A percentile compares a stretch with the other conserved stretches of the same genome.
phyloP scores from a whole-genome alignment of 1,140 invertebrate genomes.

The Ooceraea biroi region DNA sequence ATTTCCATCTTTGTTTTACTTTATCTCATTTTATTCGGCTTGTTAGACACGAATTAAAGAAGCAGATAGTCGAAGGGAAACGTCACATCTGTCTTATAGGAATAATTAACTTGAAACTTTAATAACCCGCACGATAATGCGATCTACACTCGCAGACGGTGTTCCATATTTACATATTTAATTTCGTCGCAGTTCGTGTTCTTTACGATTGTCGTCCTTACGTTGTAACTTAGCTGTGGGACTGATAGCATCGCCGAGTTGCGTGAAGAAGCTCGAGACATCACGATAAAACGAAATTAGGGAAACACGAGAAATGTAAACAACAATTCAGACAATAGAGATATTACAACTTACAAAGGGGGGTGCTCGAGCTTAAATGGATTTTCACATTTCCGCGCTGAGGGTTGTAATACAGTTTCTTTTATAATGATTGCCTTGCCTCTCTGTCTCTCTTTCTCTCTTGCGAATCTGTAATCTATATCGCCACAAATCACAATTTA shows the following conservation, averaged over 20 bases:
- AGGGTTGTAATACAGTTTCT: slow-evolving; percentile 7
- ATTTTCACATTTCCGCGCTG: not conserved
- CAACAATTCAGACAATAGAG: slow-evolving; percentile 19
- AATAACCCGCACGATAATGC: not conserved
- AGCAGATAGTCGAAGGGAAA: not conserved
- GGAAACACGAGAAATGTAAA: not conserved
- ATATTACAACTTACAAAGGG: slow-evolving; percentile 10
- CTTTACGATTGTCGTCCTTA: not conserved
- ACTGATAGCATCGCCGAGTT: not conserved
- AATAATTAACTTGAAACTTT: slow-evolving; percentile 14
- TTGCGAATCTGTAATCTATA: not conserved
- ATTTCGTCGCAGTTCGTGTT: not conserved
- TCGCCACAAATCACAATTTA: not conserved
- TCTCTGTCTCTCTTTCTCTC: too few relatives aligned
- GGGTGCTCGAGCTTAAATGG: slow-evolving; percentile 7
- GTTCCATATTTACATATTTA: not conserved
- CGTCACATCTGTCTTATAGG: not conserved
- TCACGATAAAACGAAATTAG: not conserved
- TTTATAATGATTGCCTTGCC: slow-evolving; percentile 36
- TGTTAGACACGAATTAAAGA: not conserved
- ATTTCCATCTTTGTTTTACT: not conserved
- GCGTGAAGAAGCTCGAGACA: slow-evolving; percentile 2
- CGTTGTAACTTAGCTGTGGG: not conserved
- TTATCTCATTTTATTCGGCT: too few relatives aligned
- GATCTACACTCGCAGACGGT: not conserved